A percentile compares a stretch with the other conserved stretches of the same genome.
Conservation (phyloP, 2,888 invertebrate genomes). For the Argyresthia albistria region DNA sequence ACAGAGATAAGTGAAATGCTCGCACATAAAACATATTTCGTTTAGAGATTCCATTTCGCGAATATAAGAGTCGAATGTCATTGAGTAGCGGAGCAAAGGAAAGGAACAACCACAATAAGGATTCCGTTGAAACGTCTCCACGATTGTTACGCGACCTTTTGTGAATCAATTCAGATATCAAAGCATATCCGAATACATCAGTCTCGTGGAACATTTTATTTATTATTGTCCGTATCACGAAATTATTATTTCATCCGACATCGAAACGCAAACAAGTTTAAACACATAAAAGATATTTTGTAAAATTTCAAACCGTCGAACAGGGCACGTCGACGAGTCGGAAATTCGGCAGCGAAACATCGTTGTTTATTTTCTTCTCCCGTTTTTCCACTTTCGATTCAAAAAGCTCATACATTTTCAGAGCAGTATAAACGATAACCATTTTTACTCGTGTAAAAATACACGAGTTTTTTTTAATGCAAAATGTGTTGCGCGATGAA, state of each 20-base stretch:
- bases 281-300: constrained; percentile 26
- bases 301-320: constrained; percentile 41
- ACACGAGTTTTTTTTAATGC: not conserved
- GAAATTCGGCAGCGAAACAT: constrained; percentile 43
- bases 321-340: constrained; percentile 41
- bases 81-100: not conserved
- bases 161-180: constrained; percentile 1
- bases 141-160: not conserved
- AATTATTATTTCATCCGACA: constrained; percentile 1
- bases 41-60: not conserved
- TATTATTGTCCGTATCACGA: not conserved
- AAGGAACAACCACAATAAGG: constrained; percentile 2
- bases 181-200: not conserved
- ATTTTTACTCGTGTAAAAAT: not conserved
- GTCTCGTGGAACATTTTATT: not conserved
- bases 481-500: not conserved
- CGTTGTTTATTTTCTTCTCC: constrained; percentile 35
- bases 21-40: constrained; percentile 6
- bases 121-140: not conserved
- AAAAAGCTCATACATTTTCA: not conserved
- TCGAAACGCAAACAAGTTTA: constrained; percentile 4
- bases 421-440: not conserved
- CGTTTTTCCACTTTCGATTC: constrained; percentile 37
- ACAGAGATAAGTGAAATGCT: constrained; percentile 7
- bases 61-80: not conserved